phyloP scores from a whole-genome alignment of 2,113 vertebrate species.

The Campylomormyrus numenius region DNA sequence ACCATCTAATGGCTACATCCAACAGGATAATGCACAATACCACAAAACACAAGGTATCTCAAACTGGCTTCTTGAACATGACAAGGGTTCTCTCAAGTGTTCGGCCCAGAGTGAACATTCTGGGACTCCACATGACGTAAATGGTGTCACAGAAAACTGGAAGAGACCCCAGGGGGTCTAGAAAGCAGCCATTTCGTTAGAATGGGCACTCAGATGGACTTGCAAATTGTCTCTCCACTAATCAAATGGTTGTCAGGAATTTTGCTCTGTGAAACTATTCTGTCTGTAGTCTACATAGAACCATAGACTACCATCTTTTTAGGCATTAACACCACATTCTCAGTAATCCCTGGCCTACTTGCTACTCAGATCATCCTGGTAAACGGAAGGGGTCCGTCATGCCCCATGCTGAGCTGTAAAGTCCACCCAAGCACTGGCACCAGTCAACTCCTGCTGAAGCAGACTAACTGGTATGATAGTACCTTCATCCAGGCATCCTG shows the following conservation, averaged over 20 bases:
- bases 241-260: background rate
- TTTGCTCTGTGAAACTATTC: background rate
- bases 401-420: background rate
- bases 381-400: background rate
- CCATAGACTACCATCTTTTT: background rate
- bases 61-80: background rate
- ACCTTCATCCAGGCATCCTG: background rate
- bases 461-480: background rate
- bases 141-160: background rate
- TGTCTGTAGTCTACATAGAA: background rate
- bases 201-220: background rate
- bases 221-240: background rate
- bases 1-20: background rate
- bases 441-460: background rate
- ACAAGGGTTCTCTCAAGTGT: background rate
- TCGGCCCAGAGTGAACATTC: background rate
- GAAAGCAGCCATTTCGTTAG: background rate
- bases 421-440: background rate
- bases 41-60: background rate
- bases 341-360: background rate
- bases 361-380: background rate
- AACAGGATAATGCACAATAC: background rate
- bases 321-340: background rate
- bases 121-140: background rate
- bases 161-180: background rate